Evolutionary conservation across 2,797 vertebrate genomes (phyloP).

Genomic region (Lycodopsis pacificus): DNA sequence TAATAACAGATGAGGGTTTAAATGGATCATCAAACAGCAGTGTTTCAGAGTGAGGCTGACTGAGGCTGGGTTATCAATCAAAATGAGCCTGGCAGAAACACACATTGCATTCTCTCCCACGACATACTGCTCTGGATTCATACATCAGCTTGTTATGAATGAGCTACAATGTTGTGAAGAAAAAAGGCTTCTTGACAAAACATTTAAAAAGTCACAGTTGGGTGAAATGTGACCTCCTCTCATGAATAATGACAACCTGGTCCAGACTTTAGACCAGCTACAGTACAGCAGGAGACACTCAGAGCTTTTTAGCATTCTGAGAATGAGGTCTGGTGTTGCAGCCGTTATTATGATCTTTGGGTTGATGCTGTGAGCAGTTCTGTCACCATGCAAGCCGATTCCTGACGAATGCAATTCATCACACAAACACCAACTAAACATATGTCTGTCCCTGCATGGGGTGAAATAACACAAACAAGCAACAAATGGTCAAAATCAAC

Average conservation of each 20-base stretch:
- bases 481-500: slow-evolving; percentile 41
- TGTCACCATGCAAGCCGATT: slow-evolving; percentile 18
- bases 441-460: slow-evolving; percentile 48
- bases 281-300: slow-evolving; percentile 29
- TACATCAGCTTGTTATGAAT: slow-evolving; percentile 8
- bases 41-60: neutral
- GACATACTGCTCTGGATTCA: slow-evolving; percentile 17
- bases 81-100: neutral
- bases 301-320: slow-evolving; percentile 24
- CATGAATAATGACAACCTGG: slow-evolving; percentile 46
- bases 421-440: slow-evolving; percentile 49
- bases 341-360: slow-evolving; percentile 26
- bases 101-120: neutral
- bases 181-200: slow-evolving; percentile 33
- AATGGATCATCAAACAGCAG: neutral
- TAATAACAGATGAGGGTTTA: neutral
- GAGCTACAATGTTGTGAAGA: neutral
- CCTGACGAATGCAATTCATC: slow-evolving; percentile 31
- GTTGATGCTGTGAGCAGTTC: slow-evolving; percentile 25
- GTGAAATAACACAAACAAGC: slow-evolving; percentile 51
- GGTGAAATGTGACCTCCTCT: slow-evolving; percentile 28
- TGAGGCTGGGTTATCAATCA: neutral
- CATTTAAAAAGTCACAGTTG: slow-evolving; percentile 41
- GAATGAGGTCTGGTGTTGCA: slow-evolving; percentile 10
- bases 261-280: slow-evolving; percentile 18